Conservation (phyloP, 2,113 vertebrate species). For the Platanista minor region DNA sequence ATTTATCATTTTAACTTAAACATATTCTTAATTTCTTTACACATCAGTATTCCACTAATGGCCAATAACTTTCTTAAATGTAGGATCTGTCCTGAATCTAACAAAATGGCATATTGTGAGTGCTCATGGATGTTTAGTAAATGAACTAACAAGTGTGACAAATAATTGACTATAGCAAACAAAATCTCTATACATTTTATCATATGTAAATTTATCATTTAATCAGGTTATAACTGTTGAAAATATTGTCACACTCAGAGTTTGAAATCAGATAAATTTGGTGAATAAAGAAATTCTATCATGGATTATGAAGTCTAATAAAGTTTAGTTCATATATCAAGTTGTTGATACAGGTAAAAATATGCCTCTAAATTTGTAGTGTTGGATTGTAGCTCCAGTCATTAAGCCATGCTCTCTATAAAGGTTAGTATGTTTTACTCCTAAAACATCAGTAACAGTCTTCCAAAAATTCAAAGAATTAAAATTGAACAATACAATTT, state of each 20-base stretch:
- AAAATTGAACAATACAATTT: not conserved
- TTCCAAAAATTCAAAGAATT: not conserved
- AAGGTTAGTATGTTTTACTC: no score
- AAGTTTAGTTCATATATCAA: not conserved
- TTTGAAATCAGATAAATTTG: not conserved
- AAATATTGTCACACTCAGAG: not conserved
- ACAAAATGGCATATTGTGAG: not conserved
- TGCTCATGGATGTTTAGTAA: not conserved
- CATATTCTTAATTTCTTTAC: not conserved
- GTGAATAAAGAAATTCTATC: not conserved
- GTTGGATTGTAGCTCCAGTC: not conserved
- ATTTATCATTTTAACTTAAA: not conserved
- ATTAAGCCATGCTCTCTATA: not conserved
- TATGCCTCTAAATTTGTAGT: not conserved
- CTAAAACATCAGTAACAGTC: not conserved
- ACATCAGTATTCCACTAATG: not conserved
- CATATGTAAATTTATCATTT: not conserved
- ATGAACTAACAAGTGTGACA: not conserved
- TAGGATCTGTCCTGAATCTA: not conserved
- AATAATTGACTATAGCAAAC: not conserved
- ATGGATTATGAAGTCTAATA: not conserved
- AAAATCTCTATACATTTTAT: not conserved
- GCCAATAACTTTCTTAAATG: not conserved
- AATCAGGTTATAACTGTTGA: not conserved
- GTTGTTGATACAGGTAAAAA: not conserved